Evolutionary conservation across 2,888 invertebrate species (phyloP).

Genomic region (Poecilus cupreus): DNA sequence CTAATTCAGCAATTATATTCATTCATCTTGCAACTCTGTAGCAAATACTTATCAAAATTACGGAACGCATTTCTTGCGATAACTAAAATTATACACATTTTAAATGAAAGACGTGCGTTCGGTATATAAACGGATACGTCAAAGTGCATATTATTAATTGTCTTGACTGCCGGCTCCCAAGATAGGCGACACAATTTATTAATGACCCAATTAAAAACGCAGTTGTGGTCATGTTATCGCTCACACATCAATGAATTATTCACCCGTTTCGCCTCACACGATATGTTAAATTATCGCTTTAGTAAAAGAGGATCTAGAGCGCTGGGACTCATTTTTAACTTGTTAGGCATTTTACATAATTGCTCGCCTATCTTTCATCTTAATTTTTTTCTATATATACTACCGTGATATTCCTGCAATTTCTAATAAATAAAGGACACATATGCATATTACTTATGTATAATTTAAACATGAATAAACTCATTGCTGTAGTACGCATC

Average conservation of each 20-base stretch:
- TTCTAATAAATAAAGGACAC: no score
- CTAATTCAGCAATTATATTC: not conserved
- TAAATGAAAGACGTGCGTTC: not conserved
- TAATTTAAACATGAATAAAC: no score
- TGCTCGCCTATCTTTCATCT: slow-evolving; percentile 1
- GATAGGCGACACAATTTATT: slow-evolving; percentile 18
- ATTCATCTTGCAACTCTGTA: slow-evolving; percentile 8
- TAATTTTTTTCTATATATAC: not conserved
- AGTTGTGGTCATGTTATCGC: slow-evolving; percentile 7
- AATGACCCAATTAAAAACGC: slow-evolving; percentile 25
- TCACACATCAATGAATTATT: slow-evolving; percentile 3
- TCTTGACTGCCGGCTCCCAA: not conserved
- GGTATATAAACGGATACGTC: not conserved
- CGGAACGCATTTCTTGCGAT: not conserved
- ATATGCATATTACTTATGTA: no score
- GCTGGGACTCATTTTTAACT: not conserved
- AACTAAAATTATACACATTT: not conserved
- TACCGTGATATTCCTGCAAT: no score
- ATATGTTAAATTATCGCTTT: slow-evolving; percentile 17
- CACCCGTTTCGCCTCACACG: not conserved
- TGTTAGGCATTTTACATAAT: slow-evolving; percentile 15
- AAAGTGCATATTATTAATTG: not conserved
- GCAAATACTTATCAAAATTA: slow-evolving; percentile 15
- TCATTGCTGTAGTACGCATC: no score
- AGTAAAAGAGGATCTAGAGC: not conserved